Percentiles rank a stretch among this genome's conserved stretches.
Conservation (phyloP, 2,888 invertebrate genomes). For the Ischnura elegans region DNA sequence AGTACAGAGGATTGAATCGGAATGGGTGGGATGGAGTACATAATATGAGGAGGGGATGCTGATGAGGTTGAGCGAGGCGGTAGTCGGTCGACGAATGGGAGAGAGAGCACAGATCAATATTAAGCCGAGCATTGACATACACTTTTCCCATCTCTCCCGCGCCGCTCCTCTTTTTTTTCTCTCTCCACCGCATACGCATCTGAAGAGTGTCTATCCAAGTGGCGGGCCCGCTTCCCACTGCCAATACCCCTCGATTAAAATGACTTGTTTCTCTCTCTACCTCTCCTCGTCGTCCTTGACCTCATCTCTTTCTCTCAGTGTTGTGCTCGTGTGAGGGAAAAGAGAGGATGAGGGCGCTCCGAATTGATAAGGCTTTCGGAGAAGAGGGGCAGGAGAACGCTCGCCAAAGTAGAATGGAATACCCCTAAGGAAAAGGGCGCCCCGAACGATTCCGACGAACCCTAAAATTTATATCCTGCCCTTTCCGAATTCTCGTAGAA, state of each 20-base stretch:
- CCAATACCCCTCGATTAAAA: conserved; percentile 29
- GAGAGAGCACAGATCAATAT: conserved; percentile 40
- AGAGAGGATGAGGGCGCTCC: no score
- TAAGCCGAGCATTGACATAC: conserved; percentile 61
- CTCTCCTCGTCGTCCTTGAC: not conserved
- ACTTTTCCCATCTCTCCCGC: conserved; percentile 14
- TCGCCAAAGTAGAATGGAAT: no score
- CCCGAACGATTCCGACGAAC: no score
- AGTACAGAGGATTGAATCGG: not conserved
- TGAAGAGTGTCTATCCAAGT: conserved; percentile 35
- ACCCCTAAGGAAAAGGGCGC: no score
- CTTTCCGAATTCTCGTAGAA: no score
- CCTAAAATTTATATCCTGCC: no score
- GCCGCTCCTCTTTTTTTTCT: not conserved
- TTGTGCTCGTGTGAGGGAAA: no score
- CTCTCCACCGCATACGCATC: not conserved
- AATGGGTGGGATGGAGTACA: not conserved
- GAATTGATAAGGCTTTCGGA: no score
- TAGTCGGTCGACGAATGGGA: conserved; percentile 12
- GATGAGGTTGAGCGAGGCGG: not conserved
- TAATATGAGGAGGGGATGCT: not conserved
- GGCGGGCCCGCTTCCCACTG: conserved; percentile 25
- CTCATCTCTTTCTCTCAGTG: no score
- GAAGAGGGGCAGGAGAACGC: no score
- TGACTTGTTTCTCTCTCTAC: not conserved